Conservation (phyloP, 2,113 vertebrate genomes). For the Calcarius ornatus region DNA sequence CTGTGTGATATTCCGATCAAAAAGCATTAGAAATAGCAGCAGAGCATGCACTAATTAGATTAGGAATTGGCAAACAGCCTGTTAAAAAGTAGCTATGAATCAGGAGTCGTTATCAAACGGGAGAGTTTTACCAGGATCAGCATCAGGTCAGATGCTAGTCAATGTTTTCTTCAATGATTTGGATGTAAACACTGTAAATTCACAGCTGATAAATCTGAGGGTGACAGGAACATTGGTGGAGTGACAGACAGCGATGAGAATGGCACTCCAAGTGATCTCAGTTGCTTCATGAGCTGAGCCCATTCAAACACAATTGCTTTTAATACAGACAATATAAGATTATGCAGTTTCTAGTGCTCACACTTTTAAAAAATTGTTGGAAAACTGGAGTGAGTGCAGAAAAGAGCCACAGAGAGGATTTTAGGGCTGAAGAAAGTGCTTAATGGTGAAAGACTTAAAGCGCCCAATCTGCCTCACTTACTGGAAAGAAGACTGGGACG, state of each 20-base stretch:
- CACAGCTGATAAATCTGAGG: slow-evolving; percentile 50
- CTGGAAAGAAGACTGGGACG: slow-evolving; percentile 25
- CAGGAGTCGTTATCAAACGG: background rate
- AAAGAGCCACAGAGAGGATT: slow-evolving; percentile 20
- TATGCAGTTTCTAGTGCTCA: background rate
- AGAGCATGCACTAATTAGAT: slow-evolving; percentile 61
- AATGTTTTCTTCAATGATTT: slow-evolving; percentile 39
- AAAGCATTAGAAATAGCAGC: slow-evolving; percentile 55
- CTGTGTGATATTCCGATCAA: slow-evolving; percentile 56
- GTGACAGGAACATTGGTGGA: slow-evolving; percentile 25
- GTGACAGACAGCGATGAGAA: slow-evolving; percentile 39
- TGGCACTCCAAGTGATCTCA: slow-evolving; percentile 31
- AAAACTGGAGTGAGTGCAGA: slow-evolving; percentile 9
- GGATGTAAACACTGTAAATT: slow-evolving; percentile 44
- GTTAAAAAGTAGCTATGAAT: slow-evolving; percentile 60
- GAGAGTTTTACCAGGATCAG: slow-evolving; percentile 33
- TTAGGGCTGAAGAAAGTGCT: slow-evolving; percentile 29
- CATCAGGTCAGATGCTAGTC: slow-evolving; percentile 36
- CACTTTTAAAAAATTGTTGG: slow-evolving; percentile 11
- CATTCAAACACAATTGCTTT: slow-evolving; percentile 55
- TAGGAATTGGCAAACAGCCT: slow-evolving; percentile 56
- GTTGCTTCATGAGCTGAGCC: slow-evolving; percentile 39
- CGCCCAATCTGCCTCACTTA: background rate
- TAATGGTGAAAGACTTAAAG: slow-evolving; percentile 38
- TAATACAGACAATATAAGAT: slow-evolving; percentile 36